A percentile compares a stretch with the other conserved stretches of the same genome.
phyloP scores from a whole-genome alignment of 2,113 vertebrate species.

The Catharus bicknelli region DNA sequence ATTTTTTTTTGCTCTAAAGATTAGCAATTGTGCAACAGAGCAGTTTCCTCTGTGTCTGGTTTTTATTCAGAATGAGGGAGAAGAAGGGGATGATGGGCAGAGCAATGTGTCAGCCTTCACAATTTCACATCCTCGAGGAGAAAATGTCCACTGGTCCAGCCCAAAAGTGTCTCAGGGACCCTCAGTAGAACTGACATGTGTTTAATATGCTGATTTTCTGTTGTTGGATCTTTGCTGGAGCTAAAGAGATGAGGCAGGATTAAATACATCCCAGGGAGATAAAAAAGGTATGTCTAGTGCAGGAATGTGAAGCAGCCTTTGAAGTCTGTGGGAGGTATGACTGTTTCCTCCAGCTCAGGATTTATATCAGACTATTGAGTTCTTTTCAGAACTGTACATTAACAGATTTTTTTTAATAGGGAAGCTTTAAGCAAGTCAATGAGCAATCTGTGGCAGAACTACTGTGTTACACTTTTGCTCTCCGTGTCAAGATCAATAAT shows the following conservation, averaged over 20 bases:
- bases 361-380: constrained; percentile 29
- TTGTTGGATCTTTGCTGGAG: background rate
- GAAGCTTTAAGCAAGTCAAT: background rate
- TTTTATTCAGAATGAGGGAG: background rate
- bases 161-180: background rate
- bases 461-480: background rate
- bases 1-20: background rate
- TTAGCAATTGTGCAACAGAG: background rate
- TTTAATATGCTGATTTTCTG: constrained; percentile 19
- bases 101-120: background rate
- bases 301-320: background rate
- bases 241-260: constrained; percentile 4
- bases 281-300: background rate
- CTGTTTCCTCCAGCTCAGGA: constrained; percentile 22
- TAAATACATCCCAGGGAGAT: constrained; percentile 20
- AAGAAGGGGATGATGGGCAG: background rate
- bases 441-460: background rate
- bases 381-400: constrained; percentile 2
- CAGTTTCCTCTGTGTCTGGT: fast-evolving
- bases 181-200: background rate
- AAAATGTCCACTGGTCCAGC: background rate
- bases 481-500: constrained; percentile 1
- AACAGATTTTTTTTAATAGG: background rate
- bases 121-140: background rate
- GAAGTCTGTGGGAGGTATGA: constrained; percentile 40